phyloP scores from a whole-genome alignment of 2,888 invertebrate genomes.

The Drosophila falleni region DNA sequence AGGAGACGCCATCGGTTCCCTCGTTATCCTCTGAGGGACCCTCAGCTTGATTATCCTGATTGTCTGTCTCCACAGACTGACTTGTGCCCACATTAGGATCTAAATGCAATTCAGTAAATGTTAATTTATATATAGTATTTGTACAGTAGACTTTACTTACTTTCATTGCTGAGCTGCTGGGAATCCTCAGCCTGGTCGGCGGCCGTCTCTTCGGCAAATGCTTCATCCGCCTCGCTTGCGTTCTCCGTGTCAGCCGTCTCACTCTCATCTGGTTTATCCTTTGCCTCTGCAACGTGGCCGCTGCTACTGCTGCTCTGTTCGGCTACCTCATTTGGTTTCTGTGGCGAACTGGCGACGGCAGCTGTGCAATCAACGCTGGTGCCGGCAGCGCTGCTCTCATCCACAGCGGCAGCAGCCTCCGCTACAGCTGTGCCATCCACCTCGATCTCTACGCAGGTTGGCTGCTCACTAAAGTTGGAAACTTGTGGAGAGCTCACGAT shows the following conservation, averaged over 20 bases:
- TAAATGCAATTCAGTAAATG: background rate
- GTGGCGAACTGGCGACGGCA: conserved; percentile 53
- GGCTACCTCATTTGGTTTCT: conserved; percentile 60
- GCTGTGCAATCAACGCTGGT: conserved; percentile 50
- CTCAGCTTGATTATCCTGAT: conserved; percentile 82
- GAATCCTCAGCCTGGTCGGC: conserved; percentile 71
- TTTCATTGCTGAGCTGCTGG: conserved; percentile 79
- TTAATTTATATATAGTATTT: background rate
- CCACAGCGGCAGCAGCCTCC: conserved; percentile 54
- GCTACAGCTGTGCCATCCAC: conserved; percentile 74
- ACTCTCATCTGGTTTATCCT: conserved; percentile 55
- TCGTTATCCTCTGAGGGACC: conserved; percentile 83
- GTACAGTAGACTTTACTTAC: conserved; percentile 51
- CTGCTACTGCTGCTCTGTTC: conserved; percentile 48
- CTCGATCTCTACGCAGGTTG: conserved; percentile 57
- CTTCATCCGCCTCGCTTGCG: conserved; percentile 75
- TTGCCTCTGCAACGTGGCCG: conserved; percentile 44
- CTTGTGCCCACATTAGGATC: conserved; percentile 85
- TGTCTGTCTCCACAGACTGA: conserved; percentile 85
- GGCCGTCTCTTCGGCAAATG: conserved; percentile 85
- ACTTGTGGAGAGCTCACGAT: conserved; percentile 93
- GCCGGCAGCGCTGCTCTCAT: conserved; percentile 61
- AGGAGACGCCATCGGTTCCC: conserved; percentile 86
- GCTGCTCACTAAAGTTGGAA: conserved; percentile 88
- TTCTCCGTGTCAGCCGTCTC: conserved; percentile 85